A percentile compares a stretch with the other conserved stretches of the same genome.
Conservation (phyloP, 2,888 invertebrate genomes). For the Ariolimax columbianus region DNA sequence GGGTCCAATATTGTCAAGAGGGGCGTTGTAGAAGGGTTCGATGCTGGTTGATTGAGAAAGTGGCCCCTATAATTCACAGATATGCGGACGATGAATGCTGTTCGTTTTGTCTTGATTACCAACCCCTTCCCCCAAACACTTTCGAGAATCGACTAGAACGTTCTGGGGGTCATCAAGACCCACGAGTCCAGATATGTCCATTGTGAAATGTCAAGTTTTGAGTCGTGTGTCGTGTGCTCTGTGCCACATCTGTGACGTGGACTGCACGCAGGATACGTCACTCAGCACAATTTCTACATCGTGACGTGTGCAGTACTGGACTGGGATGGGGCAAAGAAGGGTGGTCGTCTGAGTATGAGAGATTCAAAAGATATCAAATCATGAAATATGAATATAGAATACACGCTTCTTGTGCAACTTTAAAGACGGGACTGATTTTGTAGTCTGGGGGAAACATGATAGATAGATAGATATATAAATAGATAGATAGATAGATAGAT, state of each 20-base stretch:
- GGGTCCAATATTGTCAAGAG: constrained; percentile 9
- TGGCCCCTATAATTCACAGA: background rate
- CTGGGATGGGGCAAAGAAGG: no score
- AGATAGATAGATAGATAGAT: no score
- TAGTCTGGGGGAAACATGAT: background rate
- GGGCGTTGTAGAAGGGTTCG: background rate
- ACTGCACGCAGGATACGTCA: constrained; percentile 18
- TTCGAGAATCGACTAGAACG: background rate
- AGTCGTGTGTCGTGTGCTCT: background rate
- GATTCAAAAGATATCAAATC: background rate
- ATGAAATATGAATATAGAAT: constrained; percentile 10
- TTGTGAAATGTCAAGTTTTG: background rate
- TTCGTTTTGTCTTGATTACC: background rate
- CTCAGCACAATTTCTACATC: background rate
- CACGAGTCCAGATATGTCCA: background rate
- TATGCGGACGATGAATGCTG: background rate
- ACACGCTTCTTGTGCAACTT: background rate
- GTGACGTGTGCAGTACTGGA: constrained; percentile 11
- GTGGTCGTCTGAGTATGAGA: background rate
- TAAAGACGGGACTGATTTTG: background rate
- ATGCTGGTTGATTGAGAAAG: background rate
- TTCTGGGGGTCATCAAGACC: background rate
- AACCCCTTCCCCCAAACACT: background rate
- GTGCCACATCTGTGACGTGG: constrained; percentile 20
- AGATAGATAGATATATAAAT: no score